Evolutionary conservation across 2,797 vertebrate genomes (phyloP), one percentile per base, ranked within the genome.

Genomic region (Enteromius treurensis): DNA sequence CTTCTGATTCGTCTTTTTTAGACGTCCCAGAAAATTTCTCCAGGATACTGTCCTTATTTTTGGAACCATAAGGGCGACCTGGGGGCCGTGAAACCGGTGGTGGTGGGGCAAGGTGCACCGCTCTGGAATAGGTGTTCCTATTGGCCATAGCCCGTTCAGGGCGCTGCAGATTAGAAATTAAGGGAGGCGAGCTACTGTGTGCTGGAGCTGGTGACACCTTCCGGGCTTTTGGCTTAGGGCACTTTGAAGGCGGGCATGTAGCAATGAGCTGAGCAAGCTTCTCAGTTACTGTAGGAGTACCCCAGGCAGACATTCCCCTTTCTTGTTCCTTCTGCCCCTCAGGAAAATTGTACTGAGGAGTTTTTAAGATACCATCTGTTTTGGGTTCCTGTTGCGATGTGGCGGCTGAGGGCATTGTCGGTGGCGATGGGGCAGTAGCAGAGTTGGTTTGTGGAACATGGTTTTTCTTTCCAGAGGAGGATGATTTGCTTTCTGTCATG

Each of bases 261-360:
- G 97, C 97, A 89, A 99, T 98, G 73, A 99, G 97, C 76, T 98
- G 97, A 84, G 97, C 97, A 88, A 99, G 91, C 90, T 99, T 99
- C 87, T 99, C 97, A 32, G 97, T 97, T 77, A 99, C 97, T 0
- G 96, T 97, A 45, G 96, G 95, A n/a, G 96, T 90, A 88, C 96
- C 97, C 94, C 97, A 97, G 0, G 94, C 96, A 76, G 96, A 93
- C 88, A 92, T 92, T 71, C 93, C 89, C 92, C 95, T 95, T 87
- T 98, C 97, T 89, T 97, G 94, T 62, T 95, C 95, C 90, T 91
- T 91, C 81, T 92, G 92, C 81, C 84, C 89, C 76, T 95, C 94
- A 80, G 87, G 88, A 81, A 88, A 93, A 53, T 86, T 89, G 87
- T 91, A 93, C 14, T 93, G 96, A 91, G 91, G 86, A 77, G 91